Evolutionary conservation across 2,113 vertebrate genomes (phyloP), one percentile per base, ranked within the genome.

Genomic region (Laterallus jamaicensis): DNA sequence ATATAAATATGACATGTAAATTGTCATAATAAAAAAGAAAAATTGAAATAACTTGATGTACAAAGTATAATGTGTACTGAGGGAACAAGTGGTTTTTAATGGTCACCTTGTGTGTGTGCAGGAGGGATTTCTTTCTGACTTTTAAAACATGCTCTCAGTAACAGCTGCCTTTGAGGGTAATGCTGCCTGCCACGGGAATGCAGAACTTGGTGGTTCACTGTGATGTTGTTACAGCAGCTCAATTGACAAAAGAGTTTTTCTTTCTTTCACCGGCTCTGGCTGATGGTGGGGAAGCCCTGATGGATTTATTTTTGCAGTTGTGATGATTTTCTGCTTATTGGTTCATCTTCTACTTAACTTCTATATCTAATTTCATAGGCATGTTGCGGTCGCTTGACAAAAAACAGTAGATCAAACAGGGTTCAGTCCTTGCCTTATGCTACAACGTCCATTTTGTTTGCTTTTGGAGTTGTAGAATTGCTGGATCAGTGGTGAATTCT

Each of bases 1-100:
- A 97, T 98, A 99, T 98, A 97, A 98, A 98, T 99, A 98, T 98
- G 98, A 98, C 99, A 99, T 99, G 99, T 99, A 98, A 98, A 98
- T 99, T 99, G 98, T 99, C 98, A 99, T 99, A 99, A 99, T 99
- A 99, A 99, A 94, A 94, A 76, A 35, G 35, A 90, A 92, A 83
- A 75, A 49, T 80, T 97, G 97, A 98, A 98, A 97, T 97, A 96
- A 97, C 89, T 93, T 14, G 26, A 97, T 54, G 96, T 97, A 97
- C 90, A 67, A 97, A 95, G 93, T 82, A 97, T 92, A 91, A 55
- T 96, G 83, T 97, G 93, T 98, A 26, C 88, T 81, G 87, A 70
- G 92, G 95, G 75, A 93, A 73, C 35, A 74, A 92, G 86, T 74
- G n/a, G 35, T 82, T 74, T 93, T 87, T 88, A 67, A 55, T 4